Percentiles rank a stretch among this genome's conserved stretches.
Evolutionary conservation across 35 echinoderm and acorn worm genomes (phyloP).

Genomic region (Apostichopus californicus): DNA sequence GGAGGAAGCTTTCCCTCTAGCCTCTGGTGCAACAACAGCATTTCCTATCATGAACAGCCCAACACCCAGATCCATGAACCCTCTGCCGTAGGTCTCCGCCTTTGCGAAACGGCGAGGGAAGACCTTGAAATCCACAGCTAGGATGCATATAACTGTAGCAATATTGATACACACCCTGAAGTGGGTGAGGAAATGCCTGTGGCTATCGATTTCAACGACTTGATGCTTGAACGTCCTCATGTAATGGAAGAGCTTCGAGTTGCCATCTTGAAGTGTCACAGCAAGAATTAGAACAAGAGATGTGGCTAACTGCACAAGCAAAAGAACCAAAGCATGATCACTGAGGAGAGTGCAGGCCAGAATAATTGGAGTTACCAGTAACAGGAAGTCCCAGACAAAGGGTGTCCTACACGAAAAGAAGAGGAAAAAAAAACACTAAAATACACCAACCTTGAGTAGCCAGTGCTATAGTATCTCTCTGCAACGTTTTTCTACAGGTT

Average conservation of each 20-base stretch:
- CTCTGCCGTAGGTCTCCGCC: constrained; percentile 90
- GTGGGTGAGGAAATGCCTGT: constrained; percentile 74
- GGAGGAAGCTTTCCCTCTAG: constrained; percentile 48
- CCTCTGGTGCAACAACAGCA: constrained; percentile 86
- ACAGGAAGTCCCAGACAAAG: constrained; percentile 60
- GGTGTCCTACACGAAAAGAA: constrained; percentile 25
- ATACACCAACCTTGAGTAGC: too few relatives aligned
- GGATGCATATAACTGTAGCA: constrained; percentile 71
- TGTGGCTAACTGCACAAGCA: constrained; percentile 20
- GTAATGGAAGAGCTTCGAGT: neutral
- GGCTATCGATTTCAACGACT: constrained; percentile 7
- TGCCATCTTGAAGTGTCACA: neutral
- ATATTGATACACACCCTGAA: constrained; percentile 73
- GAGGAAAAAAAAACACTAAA: neutral
- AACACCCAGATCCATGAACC: constrained; percentile 88
- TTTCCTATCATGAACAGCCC: constrained; percentile 84
- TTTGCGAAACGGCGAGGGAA: constrained; percentile 91
- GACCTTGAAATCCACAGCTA: constrained; percentile 89
- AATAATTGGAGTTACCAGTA: constrained; percentile 54
- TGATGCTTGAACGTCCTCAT: neutral
- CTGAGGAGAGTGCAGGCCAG: constrained; percentile 65
- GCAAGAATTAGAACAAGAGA: constrained; percentile 40
- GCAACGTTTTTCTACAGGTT: too few relatives aligned
- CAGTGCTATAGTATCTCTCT: too few relatives aligned
- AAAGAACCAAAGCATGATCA: constrained; percentile 17